A percentile compares a stretch with the other conserved stretches of the same genome.
Evolutionary conservation across 2,888 invertebrate genomes (phyloP).

Genomic region (Drosophila peninsularis): DNA sequence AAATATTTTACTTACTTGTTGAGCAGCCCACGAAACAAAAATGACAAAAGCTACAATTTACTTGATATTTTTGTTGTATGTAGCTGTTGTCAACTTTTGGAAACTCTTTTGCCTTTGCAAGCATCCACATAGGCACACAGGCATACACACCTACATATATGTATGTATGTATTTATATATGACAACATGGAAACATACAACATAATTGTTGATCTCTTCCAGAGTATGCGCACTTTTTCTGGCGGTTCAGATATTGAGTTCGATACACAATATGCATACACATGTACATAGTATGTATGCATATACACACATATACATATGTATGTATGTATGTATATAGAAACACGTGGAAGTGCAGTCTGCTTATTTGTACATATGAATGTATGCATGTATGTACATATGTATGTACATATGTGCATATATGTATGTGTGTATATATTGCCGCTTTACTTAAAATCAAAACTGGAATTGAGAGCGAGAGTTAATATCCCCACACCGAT

Average conservation of each 20-base stretch:
- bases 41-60: conserved; percentile 42
- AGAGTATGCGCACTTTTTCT: conserved; percentile 14
- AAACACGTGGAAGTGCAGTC: too few species aligned
- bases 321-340: neutral
- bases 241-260: conserved; percentile 28
- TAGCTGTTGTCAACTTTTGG: conserved; percentile 35
- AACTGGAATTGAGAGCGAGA: conserved; percentile 53
- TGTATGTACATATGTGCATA: neutral
- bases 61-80: conserved; percentile 37
- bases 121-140: conserved; percentile 6
- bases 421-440: neutral
- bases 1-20: neutral
- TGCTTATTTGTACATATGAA: neutral
- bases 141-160: neutral
- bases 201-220: conserved; percentile 45
- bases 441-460: conserved; percentile 33
- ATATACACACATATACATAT: neutral
- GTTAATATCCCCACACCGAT: conserved; percentile 28
- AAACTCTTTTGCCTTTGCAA: conserved; percentile 16
- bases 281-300: neutral
- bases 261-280: neutral
- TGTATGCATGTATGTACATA: too few species aligned
- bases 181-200: conserved; percentile 12
- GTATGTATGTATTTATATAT: neutral
- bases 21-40: conserved; percentile 11